Percentiles rank a stretch among this genome's conserved stretches.
phyloP scores from a whole-genome alignment of 64 coral and sea anemone species.

The Astreopora myriophthalma region DNA sequence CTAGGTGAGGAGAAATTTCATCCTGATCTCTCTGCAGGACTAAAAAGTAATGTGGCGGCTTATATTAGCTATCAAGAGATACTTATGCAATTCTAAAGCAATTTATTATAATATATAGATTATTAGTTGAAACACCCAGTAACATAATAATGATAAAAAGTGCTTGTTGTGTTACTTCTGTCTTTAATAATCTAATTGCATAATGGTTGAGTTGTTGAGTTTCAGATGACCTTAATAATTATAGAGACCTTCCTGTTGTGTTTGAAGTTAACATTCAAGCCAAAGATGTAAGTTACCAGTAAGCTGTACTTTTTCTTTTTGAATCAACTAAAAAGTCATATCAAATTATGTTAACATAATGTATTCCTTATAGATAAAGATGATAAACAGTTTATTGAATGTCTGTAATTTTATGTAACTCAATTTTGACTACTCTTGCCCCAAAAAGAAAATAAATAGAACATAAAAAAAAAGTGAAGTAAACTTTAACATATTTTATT shows the following conservation, averaged over 20 bases:
- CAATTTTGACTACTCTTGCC: not conserved
- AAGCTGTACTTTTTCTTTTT: not conserved
- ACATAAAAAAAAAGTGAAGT: not conserved
- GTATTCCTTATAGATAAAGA: not conserved
- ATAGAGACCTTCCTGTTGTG: slow-evolving; percentile 27
- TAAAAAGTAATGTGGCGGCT: not conserved
- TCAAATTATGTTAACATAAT: not conserved
- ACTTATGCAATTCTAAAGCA: slow-evolving; percentile 10
- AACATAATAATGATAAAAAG: not conserved
- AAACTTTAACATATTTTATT: not conserved
- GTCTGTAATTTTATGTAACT: not conserved
- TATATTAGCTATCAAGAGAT: slow-evolving; percentile 1
- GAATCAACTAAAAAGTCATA: not conserved
- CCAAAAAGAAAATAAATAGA: not conserved
- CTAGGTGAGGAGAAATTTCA: slow-evolving; percentile 26
- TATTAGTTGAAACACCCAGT: not conserved
- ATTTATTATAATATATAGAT: slow-evolving; percentile 24
- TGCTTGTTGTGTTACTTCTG: slow-evolving; percentile 20
- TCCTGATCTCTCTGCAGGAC: slow-evolving; percentile 18
- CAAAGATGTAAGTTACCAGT: not conserved
- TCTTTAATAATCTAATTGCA: not conserved
- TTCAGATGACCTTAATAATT: slow-evolving; percentile 54
- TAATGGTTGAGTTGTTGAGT: slow-evolving; percentile 14
- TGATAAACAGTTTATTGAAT: not conserved
- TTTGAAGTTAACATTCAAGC: slow-evolving; percentile 5